phyloP scores from a whole-genome alignment of 2,888 invertebrate genomes.

The Dryadula phaetusa region DNA sequence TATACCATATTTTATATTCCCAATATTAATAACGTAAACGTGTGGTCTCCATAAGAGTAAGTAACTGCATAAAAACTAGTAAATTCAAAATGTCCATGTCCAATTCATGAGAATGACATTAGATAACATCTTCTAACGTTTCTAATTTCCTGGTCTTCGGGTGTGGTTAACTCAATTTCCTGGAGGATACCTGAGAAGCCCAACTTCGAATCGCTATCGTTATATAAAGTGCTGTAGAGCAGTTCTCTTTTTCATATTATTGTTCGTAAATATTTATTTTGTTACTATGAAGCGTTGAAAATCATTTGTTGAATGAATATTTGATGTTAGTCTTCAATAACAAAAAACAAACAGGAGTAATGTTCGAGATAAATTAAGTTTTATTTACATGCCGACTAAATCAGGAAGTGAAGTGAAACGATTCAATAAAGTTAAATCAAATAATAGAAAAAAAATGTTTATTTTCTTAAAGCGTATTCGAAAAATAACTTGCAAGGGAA shows the following conservation, averaged over 20 bases:
- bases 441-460: conserved; percentile 51
- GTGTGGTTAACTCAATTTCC: conserved; percentile 84
- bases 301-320: background rate
- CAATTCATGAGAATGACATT: conserved; percentile 69
- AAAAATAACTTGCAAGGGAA: conserved; percentile 60
- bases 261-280: background rate
- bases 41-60: too few relatives aligned
- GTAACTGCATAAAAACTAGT: conserved; percentile 1
- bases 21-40: background rate
- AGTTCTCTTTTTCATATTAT: conserved; percentile 1
- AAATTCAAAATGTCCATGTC: conserved; percentile 66
- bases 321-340: background rate
- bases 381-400: conserved; percentile 63
- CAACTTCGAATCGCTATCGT: conserved; percentile 69
- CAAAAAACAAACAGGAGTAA: background rate
- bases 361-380: background rate
- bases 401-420: conserved; percentile 21
- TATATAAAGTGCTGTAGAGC: conserved; percentile 24
- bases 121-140: conserved; percentile 81
- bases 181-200: conserved; percentile 72
- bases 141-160: conserved; percentile 83
- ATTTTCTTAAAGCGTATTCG: conserved; percentile 61
- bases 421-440: conserved; percentile 33
- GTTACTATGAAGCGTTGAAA: background rate
- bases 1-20: background rate